phyloP scores from a whole-genome alignment of 2,113 vertebrate genomes.

The Sorex fumeus region DNA sequence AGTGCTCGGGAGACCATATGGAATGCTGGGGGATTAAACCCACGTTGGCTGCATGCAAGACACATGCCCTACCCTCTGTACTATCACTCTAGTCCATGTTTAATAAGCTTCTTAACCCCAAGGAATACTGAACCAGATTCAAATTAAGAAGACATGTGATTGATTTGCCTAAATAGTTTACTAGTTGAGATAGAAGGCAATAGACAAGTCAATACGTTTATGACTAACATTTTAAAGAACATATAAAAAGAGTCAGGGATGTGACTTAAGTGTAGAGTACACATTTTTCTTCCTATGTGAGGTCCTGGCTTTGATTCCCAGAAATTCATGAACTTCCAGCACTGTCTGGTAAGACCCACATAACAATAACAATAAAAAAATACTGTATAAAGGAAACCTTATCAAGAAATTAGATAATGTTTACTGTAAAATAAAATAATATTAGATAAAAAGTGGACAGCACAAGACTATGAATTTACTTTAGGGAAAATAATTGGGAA shows the following conservation, averaged over 20 bases:
- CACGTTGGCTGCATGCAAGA: too few relatives aligned
- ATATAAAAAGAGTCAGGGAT: not conserved
- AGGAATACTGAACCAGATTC: not conserved
- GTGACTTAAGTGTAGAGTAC: too few relatives aligned
- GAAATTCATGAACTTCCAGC: too few relatives aligned
- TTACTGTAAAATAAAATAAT: conserved; percentile 9
- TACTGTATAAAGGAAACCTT: not conserved
- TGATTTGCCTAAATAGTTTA: not conserved
- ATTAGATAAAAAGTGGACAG: not conserved
- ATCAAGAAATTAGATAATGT: conserved; percentile 2
- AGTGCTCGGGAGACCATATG: too few relatives aligned
- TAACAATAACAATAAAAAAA: too few relatives aligned
- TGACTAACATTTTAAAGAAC: not conserved
- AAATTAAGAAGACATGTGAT: not conserved
- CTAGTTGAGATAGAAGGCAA: not conserved
- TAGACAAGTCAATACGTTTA: conserved; percentile 8
- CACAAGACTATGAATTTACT: not conserved
- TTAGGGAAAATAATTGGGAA: not conserved
- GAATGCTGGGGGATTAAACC: too few relatives aligned
- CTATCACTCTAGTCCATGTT: too few relatives aligned
- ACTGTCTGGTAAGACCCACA: too few relatives aligned
- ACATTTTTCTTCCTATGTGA: too few relatives aligned
- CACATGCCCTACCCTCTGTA: too few relatives aligned
- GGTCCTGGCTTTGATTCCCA: too few relatives aligned
- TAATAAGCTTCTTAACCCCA: conserved; percentile 8